These are phyloP conservation scores for Anableps anableps DNA, from an alignment of 2,797 vertebrate genomes.

Conservation along the genomic window DNA sequence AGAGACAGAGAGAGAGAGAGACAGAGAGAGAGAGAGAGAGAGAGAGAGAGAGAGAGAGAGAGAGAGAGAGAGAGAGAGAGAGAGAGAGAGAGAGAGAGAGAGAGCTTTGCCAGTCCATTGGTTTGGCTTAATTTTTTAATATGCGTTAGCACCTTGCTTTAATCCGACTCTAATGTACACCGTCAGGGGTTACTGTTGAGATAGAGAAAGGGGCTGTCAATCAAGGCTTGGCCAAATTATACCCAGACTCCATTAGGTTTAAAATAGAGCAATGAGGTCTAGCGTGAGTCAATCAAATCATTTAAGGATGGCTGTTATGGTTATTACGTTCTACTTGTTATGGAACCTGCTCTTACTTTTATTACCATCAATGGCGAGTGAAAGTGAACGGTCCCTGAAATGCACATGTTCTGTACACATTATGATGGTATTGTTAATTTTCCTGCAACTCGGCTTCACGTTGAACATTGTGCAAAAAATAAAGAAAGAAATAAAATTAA, in stretches of 20 bases:
- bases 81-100: not conserved
- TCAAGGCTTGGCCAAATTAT: conserved; percentile 86
- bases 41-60: too few relatives aligned
- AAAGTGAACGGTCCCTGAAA: conserved; percentile 42
- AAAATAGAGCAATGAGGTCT: conserved; percentile 80
- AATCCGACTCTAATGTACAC: conserved; percentile 86
- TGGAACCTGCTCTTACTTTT: conserved; percentile 77
- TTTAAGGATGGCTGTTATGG: conserved; percentile 79
- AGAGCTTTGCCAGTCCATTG: conserved; percentile 77
- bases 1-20: not conserved
- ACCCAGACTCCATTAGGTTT: conserved; percentile 85
- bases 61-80: too few relatives aligned
- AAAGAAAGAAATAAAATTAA: not conserved
- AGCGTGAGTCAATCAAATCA: conserved; percentile 83
- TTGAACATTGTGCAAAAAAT: conserved; percentile 15
- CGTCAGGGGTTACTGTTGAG: conserved; percentile 85
- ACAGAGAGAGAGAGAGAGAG: not conserved
- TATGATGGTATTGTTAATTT: conserved; percentile 30
- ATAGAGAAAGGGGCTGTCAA: conserved; percentile 86
- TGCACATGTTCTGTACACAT: conserved; percentile 60
- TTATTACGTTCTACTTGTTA: conserved; percentile 78
- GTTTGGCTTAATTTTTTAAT: conserved; percentile 87
- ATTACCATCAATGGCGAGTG: conserved; percentile 54
- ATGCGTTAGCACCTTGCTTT: conserved; percentile 85
- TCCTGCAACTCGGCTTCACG: conserved; percentile 18